Percentiles rank a stretch among this genome's conserved stretches.
Conservation (phyloP, 1,140 invertebrate genomes). For the Laupala kohalensis region DNA sequence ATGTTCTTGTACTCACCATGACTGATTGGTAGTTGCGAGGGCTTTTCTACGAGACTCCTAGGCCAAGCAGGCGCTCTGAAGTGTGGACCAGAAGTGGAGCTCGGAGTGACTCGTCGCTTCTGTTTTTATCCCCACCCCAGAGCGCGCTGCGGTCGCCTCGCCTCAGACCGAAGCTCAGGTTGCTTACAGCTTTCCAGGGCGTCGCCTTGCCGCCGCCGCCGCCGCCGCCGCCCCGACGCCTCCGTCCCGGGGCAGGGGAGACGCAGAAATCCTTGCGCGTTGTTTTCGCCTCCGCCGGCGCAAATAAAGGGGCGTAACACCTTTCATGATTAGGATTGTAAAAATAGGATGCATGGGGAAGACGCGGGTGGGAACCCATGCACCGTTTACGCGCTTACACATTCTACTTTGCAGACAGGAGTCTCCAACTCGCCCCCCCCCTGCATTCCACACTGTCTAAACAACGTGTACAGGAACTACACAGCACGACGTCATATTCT, state of each 20-base stretch:
- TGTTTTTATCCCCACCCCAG: conserved; percentile 49
- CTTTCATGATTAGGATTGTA: neutral
- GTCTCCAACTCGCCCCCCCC: too few relatives aligned
- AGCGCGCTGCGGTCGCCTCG: neutral
- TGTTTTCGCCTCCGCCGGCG: neutral
- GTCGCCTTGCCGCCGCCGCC: too few relatives aligned
- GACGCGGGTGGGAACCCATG: neutral
- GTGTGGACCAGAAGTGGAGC: conserved; percentile 60
- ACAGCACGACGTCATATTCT: too few relatives aligned
- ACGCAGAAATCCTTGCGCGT: neutral
- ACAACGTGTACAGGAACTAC: too few relatives aligned
- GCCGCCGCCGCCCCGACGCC: too few relatives aligned
- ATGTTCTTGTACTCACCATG: neutral
- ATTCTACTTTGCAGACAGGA: too few relatives aligned
- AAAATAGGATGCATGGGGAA: neutral
- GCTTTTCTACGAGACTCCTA: neutral
- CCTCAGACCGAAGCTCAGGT: conserved; percentile 21
- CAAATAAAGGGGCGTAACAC: neutral
- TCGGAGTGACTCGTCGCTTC: conserved; percentile 42
- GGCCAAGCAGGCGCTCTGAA: conserved; percentile 45
- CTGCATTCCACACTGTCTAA: too few relatives aligned
- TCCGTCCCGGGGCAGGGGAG: neutral
- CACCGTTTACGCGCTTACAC: too few relatives aligned
- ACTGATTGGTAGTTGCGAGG: neutral
- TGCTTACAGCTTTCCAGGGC: neutral